These are phyloP conservation scores for Boloria euphrosyne DNA, from an alignment of 2,888 invertebrate genomes.

Conservation along the genomic window DNA sequence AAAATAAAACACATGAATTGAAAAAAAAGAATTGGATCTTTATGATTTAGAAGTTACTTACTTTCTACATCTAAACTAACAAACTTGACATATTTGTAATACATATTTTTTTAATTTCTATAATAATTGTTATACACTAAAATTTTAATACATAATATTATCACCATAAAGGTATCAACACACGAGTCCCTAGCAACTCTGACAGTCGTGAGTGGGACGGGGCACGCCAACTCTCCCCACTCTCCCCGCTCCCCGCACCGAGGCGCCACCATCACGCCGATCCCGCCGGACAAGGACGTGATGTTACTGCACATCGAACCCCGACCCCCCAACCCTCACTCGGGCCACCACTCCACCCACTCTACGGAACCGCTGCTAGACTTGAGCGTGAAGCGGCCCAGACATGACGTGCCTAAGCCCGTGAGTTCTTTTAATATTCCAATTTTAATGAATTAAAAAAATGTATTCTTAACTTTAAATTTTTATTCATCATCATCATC, in stretches of 20 bases:
- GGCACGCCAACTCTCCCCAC: constrained; percentile 54
- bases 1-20: no score
- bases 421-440: constrained; percentile 44
- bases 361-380: constrained; percentile 85
- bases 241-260: constrained; percentile 68
- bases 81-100: no score
- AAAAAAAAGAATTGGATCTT: no score
- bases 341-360: constrained; percentile 73
- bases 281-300: constrained; percentile 85
- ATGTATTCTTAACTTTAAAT: no score
- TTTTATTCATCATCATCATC: no score
- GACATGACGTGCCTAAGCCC: constrained; percentile 60
- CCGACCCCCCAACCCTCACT: constrained; percentile 58
- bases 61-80: no score
- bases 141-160: neutral
- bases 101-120: no score
- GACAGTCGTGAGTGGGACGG: constrained; percentile 82
- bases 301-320: constrained; percentile 82
- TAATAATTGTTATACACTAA: no score
- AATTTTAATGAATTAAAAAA: neutral
- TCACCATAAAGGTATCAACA: constrained; percentile 58
- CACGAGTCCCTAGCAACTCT: constrained; percentile 84
- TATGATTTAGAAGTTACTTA: no score
- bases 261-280: constrained; percentile 83
- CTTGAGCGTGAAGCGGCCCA: constrained; percentile 88